Base-by-base conservation (phyloP, 2,888 invertebrate species). In the Conistra vaccinii region DNA sequence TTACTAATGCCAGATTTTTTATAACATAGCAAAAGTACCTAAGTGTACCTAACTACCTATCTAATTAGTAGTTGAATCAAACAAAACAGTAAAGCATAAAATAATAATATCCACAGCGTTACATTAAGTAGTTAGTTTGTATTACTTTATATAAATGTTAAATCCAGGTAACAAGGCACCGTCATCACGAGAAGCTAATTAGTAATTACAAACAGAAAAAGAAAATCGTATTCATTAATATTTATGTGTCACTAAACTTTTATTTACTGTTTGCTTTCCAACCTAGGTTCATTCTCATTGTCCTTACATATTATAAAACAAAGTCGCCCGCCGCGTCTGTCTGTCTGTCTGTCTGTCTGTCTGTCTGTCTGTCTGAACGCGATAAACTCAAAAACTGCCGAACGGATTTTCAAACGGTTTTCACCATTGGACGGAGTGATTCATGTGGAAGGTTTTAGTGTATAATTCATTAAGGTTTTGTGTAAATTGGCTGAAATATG, bases 161-260 rank as follows among this genome's bases (percentile, higher is more conserved):
- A 42, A 57, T 45, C 39, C 29, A 62, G 26, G 4, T 55, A 79
- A 51, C 75, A 69, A 29, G 45, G 42, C 57, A 35, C 35, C 51
- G 17, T 58, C 17, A 80, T 60, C 48, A 69, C 51, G 66, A 57
- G 26, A 57, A 61, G 20, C 60, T 62, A 80, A 75, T 80, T 75
- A 80, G 62, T 48, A 23, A 67, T 62, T 75, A 69, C 57, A 62
- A 69, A 53, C 53, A 61, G 42, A 32, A 63, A 65, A 26, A 32
- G 14, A 60, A 69, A 74, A 80, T 45, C 12, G 20, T 57, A 32
- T 42, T 58, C 32, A 74, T 48, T 75, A 51, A 53, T 69, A 58
- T 75, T 67, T 66, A 66, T 45, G 42, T 66, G 29, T 61, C 12
- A 65, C n/a, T 42, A 48, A 67, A 73, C 7, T 51, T 71, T 9